phyloP scores from a whole-genome alignment of 2,113 vertebrate species.

The Oryzias melastigma region DNA sequence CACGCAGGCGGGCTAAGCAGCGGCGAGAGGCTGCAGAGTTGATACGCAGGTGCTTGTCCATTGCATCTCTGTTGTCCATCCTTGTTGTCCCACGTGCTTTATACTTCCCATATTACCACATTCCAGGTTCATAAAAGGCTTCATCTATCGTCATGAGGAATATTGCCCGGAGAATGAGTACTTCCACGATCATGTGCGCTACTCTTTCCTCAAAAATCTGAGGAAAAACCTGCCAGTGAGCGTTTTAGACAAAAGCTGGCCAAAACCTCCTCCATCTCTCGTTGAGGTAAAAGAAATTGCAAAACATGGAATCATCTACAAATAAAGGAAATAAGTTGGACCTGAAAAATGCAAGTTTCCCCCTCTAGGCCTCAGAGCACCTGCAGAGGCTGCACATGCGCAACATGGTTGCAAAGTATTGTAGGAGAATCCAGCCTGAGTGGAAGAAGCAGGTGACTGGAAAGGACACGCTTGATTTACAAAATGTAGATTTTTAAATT shows the following conservation, averaged over 20 bases:
- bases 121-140: conserved; percentile 90
- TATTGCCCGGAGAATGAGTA: conserved; percentile 90
- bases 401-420: conserved; percentile 94
- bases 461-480: not conserved
- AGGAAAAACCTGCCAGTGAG: conserved; percentile 85
- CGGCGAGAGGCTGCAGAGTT: conserved; percentile 86
- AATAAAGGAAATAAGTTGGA: not conserved
- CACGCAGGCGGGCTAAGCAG: conserved; percentile 85
- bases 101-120: not conserved
- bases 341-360: not conserved
- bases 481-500: not conserved
- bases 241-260: conserved; percentile 92
- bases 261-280: conserved; percentile 83
- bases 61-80: conserved; percentile 10
- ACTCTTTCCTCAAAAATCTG: conserved; percentile 90
- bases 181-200: conserved; percentile 91
- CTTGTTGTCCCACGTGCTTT: not conserved
- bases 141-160: conserved; percentile 88
- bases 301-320: not conserved
- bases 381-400: conserved; percentile 83
- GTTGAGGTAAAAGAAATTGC: conserved; percentile 77
- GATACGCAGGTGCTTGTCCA: conserved; percentile 81
- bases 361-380: conserved; percentile 84
- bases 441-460: conserved; percentile 91
- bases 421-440: conserved; percentile 90